These are phyloP conservation scores for Elachura formosa DNA, from an alignment of 2,113 vertebrate genomes.

Conservation along the genomic window DNA sequence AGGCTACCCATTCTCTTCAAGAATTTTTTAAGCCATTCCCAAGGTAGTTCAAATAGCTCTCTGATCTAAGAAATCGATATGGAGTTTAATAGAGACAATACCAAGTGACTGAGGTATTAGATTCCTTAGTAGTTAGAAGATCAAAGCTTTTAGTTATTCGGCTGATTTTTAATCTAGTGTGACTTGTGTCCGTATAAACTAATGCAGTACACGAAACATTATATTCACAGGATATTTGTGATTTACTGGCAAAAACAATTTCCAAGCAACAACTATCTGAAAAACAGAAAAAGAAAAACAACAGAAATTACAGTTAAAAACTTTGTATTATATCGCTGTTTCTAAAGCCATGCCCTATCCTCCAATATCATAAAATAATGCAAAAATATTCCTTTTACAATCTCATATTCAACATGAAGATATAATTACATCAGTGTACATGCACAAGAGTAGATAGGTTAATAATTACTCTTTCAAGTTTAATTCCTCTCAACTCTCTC, in stretches of 20 bases:
- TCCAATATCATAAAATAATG: neutral
- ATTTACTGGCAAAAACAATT: neutral
- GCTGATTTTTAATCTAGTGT: neutral
- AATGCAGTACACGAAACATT: neutral
- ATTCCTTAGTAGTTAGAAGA: neutral
- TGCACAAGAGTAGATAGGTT: neutral
- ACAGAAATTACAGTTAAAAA: neutral
- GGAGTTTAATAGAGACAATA: neutral
- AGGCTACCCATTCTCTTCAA: neutral
- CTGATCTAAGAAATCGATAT: neutral
- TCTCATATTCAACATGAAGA: neutral
- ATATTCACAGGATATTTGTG: neutral
- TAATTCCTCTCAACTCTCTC: neutral
- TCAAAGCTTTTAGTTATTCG: neutral
- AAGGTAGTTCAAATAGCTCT: neutral
- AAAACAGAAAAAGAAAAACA: neutral
- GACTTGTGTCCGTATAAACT: neutral
- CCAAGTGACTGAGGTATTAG: neutral
- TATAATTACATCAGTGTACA: rapidly evolving
- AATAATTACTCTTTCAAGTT: neutral
- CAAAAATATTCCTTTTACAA: neutral
- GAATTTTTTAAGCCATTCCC: neutral
- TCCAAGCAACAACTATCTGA: neutral
- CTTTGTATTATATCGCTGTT: rapidly evolving
- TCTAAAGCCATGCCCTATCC: neutral